Base-by-base conservation (phyloP, 2,113 vertebrate genomes). In the Bambusicola thoracicus region DNA sequence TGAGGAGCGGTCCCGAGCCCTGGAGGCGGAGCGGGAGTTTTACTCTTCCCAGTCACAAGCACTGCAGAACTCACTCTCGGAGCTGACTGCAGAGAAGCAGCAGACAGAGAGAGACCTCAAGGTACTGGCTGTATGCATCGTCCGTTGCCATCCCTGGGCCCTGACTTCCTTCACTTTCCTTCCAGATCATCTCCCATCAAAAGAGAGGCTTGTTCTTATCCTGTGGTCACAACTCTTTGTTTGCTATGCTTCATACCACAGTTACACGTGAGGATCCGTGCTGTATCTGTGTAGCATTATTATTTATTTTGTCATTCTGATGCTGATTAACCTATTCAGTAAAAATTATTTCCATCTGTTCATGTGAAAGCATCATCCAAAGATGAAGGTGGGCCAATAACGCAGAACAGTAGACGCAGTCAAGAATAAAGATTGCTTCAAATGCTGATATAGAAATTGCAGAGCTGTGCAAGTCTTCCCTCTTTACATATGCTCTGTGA, bases 31-130 rank as follows among this genome's bases (percentile, higher is more conserved):
- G 95, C 96, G 98, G 2, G 99, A 99, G 91, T 99, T 98, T 95
- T 99, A 99, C 93, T 99, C 98, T 2, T 97, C 98, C 55, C 98
- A 99, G 97, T 98, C 99, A 0, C 97, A 93, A 74, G 97, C 98
- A 0, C 97, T 99, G 96, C 99, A 99, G 98, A 98, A 98, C 96
- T 99, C 99, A 0, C 98, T 99, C 51, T 97, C 95, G 6, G 99
- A 99, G 97, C 98, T 99, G 95, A 98, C 98, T 0, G 98, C 97
- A 0, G 99, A 99, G 97, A 99, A 99, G 85, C 98, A 98, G 96
- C 98, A 99, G 97, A 98, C 99, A 0, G 99, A 99, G 96, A 98
- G 95, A 29, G 99, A 99, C 94, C 99, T 99, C 77, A 99, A 99
- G 99, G 99, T 99, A 96, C 18, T 36, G n/a, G n/a, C 34, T 55